Evolutionary conservation across 2,113 vertebrate species (phyloP), one percentile per base, ranked within the genome.

Genomic region (Salminus brasiliensis): DNA sequence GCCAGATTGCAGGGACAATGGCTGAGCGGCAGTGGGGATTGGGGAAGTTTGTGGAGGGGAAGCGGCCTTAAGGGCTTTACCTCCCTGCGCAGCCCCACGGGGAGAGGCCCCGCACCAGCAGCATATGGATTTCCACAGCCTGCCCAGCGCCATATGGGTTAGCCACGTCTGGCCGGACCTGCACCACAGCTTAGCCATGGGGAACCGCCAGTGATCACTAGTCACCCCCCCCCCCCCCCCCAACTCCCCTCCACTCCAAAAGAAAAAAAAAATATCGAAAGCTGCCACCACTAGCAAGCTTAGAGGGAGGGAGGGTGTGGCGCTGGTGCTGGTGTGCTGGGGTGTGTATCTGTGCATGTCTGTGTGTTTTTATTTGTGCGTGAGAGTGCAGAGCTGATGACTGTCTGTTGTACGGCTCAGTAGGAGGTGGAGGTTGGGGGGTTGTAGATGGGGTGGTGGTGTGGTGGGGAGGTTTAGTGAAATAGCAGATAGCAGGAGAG

Each of bases 121-220:
- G 95, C 97, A 97, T 97, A 96, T 96, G 97, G 96, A 95, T 97
- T 97, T 88, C 95, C 95, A 97, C 95, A 95, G 93, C 94, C 93
- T 94, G 93, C 88, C 85, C 87, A 74, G 81, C 94, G 93, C 95
- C 97, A 98, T 97, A 98, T 98, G 96, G 96, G 95, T 89, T 94
- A 95, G 95, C 94, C 91, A 89, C 90, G 94, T 94, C 96, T 96
- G 94, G 93, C 93, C 93, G 92, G 93, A 90, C 94, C 92, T 93
- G 90, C 93, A 92, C 93, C 91, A 89, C 89, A 93, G 93, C 91
- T 93, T 91, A 93, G 93, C 94, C 94, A 93, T 86, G 85, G 94
- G 94, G 93, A 93, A 92, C 93, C 93, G 90, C 92, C 92, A 94
- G 91, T 93, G 92, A 93, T 94, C 90, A n/a, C n/a, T n/a, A n/a